A percentile compares a stretch with the other conserved stretches of the same genome.
Evolutionary conservation across 2,797 vertebrate species (phyloP).

Genomic region (Aplochiton taeniatus): DNA sequence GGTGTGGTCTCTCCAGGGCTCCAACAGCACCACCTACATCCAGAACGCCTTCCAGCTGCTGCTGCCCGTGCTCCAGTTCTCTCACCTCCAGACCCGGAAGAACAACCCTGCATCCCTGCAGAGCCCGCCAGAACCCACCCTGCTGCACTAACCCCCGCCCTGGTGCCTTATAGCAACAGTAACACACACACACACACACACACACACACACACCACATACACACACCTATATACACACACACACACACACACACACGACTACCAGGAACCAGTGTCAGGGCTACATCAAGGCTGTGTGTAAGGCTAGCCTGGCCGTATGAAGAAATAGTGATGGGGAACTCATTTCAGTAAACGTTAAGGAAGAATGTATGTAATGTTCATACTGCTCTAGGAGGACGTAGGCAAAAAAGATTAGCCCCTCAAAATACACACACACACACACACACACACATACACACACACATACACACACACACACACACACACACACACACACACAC

Average conservation of each 20-base stretch:
- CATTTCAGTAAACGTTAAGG: no score
- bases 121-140: conserved; percentile 44
- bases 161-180: conserved; percentile 25
- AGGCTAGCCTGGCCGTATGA: no score
- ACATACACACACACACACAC: conserved; percentile 22
- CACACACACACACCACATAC: conserved; percentile 24
- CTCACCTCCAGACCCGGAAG: conserved; percentile 81
- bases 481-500: conserved; percentile 4
- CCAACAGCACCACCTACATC: conserved; percentile 90
- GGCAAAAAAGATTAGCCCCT: no score
- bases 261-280: background rate
- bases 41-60: conserved; percentile 94
- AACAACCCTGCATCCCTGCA: conserved; percentile 12
- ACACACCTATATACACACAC: conserved; percentile 21
- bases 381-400: no score
- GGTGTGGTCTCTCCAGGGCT: conserved; percentile 76
- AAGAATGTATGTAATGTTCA: no score
- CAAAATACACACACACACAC: background rate
- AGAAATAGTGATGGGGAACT: no score
- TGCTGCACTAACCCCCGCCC: conserved; percentile 39
- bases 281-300: no score
- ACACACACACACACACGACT: conserved; percentile 16
- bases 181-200: background rate
- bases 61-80: conserved; percentile 90
- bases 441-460: background rate